phyloP scores from a whole-genome alignment of 92 coral and sea anemone species.

The Bergia sp. region DNA sequence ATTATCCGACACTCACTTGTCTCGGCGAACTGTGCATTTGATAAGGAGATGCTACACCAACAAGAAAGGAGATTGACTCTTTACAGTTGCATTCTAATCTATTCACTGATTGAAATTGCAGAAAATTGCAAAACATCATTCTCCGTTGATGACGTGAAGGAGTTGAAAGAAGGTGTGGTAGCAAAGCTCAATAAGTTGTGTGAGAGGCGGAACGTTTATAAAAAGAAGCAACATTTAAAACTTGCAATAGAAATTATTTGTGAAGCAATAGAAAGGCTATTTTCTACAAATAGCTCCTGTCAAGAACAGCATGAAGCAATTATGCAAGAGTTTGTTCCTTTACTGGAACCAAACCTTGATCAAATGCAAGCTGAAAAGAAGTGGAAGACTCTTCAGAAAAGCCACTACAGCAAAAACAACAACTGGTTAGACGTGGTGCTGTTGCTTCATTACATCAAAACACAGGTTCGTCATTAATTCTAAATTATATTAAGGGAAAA shows the following conservation, averaged over 20 bases:
- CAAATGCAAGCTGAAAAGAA: neutral
- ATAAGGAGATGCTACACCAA: constrained; percentile 5
- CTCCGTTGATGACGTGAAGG: neutral
- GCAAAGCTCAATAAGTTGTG: neutral
- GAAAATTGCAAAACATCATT: neutral
- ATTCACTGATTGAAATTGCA: neutral
- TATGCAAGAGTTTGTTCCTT: neutral
- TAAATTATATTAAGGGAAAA: too few species aligned
- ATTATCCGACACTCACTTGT: constrained; percentile 4
- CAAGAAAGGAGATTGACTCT: neutral
- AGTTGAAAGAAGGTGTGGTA: neutral
- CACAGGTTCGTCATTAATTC: neutral
- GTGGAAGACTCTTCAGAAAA: constrained; percentile 11
- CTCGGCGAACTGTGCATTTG: neutral
- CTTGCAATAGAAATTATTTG: neutral
- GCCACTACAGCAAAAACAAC: neutral
- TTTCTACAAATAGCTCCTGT: neutral
- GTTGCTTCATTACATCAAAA: neutral
- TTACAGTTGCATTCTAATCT: neutral
- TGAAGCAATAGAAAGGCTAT: constrained; percentile 2
- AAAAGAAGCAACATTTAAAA: neutral
- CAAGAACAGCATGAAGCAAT: neutral
- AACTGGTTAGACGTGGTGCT: constrained; percentile 13
- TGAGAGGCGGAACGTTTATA: neutral
- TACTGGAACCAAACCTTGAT: neutral